These are phyloP conservation scores for Panopea generosa DNA, from an alignment of 2,888 invertebrate genomes.

Conservation along the genomic window DNA sequence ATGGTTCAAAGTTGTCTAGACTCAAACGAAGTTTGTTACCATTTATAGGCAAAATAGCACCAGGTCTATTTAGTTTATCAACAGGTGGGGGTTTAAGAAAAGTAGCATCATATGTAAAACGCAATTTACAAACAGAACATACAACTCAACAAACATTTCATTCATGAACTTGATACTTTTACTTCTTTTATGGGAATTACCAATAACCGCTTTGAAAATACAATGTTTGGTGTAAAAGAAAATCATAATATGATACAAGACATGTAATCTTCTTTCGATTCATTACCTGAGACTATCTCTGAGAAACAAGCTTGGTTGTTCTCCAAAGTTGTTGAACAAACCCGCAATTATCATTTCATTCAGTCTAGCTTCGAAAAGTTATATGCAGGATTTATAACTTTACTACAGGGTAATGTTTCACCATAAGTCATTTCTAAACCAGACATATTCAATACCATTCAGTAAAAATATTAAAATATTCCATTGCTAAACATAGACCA, in stretches of 20 bases:
- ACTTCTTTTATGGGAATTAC: slow-evolving; percentile 8
- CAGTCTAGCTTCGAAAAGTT: not conserved
- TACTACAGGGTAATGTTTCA: no score
- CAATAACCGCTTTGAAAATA: slow-evolving; percentile 11
- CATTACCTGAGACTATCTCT: not conserved
- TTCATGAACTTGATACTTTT: not conserved
- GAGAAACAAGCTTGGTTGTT: not conserved
- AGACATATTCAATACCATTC: not conserved
- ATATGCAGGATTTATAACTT: no score
- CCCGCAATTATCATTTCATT: not conserved
- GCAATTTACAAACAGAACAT: slow-evolving; percentile 1
- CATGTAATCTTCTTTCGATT: not conserved
- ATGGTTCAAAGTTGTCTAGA: no score
- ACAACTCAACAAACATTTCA: slow-evolving; percentile 3
- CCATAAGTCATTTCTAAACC: no score
- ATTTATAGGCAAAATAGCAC: slow-evolving; percentile 8
- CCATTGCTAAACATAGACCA: not conserved
- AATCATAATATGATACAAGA: not conserved
- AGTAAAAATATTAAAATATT: not conserved
- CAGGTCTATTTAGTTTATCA: slow-evolving; percentile 4
- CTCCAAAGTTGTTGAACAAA: not conserved
- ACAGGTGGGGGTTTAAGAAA: slow-evolving; percentile 6
- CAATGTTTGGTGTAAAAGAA: not conserved
- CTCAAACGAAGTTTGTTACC: not conserved
- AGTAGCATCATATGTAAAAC: slow-evolving; percentile 1